These are phyloP conservation scores for Eumerus sabulonum DNA, from an alignment of 2,888 invertebrate genomes.

Conservation along the genomic window DNA sequence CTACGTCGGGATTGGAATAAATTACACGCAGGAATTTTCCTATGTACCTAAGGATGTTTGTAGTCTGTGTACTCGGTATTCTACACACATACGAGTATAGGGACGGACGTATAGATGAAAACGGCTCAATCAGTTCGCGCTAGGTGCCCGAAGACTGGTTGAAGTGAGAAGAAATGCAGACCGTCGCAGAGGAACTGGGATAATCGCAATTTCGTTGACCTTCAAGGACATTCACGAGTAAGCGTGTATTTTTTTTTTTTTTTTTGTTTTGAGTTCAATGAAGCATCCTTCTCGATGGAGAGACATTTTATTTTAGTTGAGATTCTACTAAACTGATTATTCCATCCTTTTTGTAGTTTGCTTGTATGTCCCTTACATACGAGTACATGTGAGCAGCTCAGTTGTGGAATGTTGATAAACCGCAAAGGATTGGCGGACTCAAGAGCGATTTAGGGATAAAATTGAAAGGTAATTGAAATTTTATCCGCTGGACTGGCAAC, in stretches of 20 bases:
- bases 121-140: constrained; percentile 59
- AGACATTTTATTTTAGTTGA: constrained; percentile 45
- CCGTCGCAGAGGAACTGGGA: constrained; percentile 14
- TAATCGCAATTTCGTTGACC: constrained; percentile 61
- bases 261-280: constrained; percentile 21
- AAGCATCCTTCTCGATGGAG: background rate
- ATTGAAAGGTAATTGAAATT: no score
- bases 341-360: constrained; percentile 33
- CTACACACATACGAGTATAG: constrained; percentile 9
- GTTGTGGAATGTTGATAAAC: constrained; percentile 33
- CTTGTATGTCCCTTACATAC: no score
- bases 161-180: constrained; percentile 27
- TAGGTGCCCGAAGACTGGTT: constrained; percentile 44
- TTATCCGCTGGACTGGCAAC: no score
- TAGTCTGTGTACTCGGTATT: constrained; percentile 23
- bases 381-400: no score
- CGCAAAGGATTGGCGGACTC: background rate
- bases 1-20: constrained; percentile 74
- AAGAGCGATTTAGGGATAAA: no score
- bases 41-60: constrained; percentile 53
- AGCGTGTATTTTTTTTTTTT: constrained; percentile 68
- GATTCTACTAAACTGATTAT: constrained; percentile 44
- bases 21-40: constrained; percentile 70
- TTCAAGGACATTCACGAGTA: constrained; percentile 73
- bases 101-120: constrained; percentile 48